phyloP scores from a whole-genome alignment of 37 sponge, comb jelly and placozoan genomes.

The Hexactinellida sp. region DNA sequence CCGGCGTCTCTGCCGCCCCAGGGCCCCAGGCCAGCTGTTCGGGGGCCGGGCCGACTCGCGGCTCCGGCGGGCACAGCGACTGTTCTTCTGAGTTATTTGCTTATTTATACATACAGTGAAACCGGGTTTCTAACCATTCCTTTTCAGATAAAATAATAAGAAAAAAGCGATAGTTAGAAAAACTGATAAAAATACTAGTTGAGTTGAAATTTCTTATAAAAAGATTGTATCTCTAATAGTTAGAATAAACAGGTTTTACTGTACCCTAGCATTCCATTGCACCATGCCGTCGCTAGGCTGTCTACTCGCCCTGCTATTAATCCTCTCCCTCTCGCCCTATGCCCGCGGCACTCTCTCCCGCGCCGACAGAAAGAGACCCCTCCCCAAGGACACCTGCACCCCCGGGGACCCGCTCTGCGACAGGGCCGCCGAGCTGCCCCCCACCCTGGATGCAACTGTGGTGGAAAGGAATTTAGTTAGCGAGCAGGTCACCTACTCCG shows the following conservation, averaged over 20 bases:
- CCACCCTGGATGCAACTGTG: conserved; percentile 27
- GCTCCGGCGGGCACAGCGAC: not conserved
- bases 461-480: conserved; percentile 49
- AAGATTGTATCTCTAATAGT: too few relatives aligned
- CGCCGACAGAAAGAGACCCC: not conserved
- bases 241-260: too few relatives aligned
- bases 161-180: too few relatives aligned
- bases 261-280: too few relatives aligned
- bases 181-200: too few relatives aligned
- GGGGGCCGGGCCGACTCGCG: not conserved
- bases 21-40: not conserved
- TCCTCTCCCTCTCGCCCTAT: not conserved
- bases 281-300: not conserved
- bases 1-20: not conserved
- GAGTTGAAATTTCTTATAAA: too few relatives aligned
- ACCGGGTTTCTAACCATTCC: too few relatives aligned
- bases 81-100: not conserved
- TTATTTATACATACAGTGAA: not conserved
- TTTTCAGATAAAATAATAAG: too few relatives aligned
- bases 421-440: not conserved
- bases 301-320: not conserved
- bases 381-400: conserved; percentile 10
- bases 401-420: conserved; percentile 4
- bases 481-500: conserved; percentile 46
- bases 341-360: not conserved